phyloP scores from a whole-genome alignment of 2,888 invertebrate genomes.

The Heliothis peltigera region DNA sequence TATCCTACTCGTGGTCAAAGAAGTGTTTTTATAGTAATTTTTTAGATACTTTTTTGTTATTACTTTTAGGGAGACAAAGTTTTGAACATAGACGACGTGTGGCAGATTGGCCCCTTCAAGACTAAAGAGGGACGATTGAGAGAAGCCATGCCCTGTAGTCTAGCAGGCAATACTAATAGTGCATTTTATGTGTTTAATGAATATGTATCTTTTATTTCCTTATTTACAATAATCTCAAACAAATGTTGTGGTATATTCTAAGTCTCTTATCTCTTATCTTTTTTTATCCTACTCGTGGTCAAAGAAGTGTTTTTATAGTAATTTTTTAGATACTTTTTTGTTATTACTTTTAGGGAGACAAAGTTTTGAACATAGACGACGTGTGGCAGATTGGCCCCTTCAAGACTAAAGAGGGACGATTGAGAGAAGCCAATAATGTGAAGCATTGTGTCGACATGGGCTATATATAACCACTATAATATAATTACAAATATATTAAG shows the following conservation, averaged over 20 bases:
- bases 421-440: conserved; percentile 91
- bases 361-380: conserved; percentile 90
- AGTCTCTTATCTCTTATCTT: too few species aligned
- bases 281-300: too few species aligned
- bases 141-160: too few species aligned
- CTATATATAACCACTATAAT: conserved; percentile 80
- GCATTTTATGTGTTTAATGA: too few species aligned
- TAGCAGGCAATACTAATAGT: too few species aligned
- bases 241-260: too few species aligned
- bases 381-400: conserved; percentile 91
- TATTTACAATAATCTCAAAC: too few species aligned
- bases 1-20: too few species aligned
- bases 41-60: not conserved
- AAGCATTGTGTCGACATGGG: conserved; percentile 91
- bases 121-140: conserved; percentile 90
- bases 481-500: too few species aligned
- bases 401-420: conserved; percentile 89
- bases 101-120: conserved; percentile 91
- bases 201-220: too few species aligned
- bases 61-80: conserved; percentile 86
- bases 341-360: conserved; percentile 82
- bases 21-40: not conserved
- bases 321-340: not conserved
- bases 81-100: conserved; percentile 91
- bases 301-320: too few species aligned